A percentile compares a stretch with the other conserved stretches of the same genome.
Conservation (phyloP, 2,888 invertebrate genomes). For the Cyclophora punctaria region DNA sequence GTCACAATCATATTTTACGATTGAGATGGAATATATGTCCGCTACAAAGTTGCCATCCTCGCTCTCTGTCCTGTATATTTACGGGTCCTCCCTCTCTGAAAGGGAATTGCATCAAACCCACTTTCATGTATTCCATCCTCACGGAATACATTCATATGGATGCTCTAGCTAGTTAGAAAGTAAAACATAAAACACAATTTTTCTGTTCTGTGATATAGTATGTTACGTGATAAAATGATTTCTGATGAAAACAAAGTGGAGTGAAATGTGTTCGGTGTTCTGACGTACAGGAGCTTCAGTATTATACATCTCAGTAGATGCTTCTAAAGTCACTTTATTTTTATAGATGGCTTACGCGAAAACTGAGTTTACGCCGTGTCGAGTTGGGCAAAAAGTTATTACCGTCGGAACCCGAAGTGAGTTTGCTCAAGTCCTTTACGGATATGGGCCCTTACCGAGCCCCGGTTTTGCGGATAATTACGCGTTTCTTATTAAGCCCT, state of each 20-base stretch:
- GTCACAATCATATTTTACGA: not conserved
- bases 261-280: too few relatives aligned
- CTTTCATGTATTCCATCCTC: too few relatives aligned
- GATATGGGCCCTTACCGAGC: constrained; percentile 28
- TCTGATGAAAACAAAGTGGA: too few relatives aligned
- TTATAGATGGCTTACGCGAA: constrained; percentile 25
- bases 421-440: constrained; percentile 51
- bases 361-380: constrained; percentile 25
- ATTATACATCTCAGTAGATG: constrained; percentile 21
- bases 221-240: too few relatives aligned
- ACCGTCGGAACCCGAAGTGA: constrained; percentile 36
- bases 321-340: constrained; percentile 21
- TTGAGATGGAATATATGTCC: not conserved
- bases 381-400: constrained; percentile 43
- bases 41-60: not conserved
- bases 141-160: too few relatives aligned
- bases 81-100: too few relatives aligned
- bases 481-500: constrained; percentile 54
- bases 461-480: constrained; percentile 54
- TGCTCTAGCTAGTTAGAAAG: too few relatives aligned
- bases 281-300: constrained; percentile 2
- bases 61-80: too few relatives aligned
- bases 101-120: too few relatives aligned
- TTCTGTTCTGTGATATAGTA: too few relatives aligned
- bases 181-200: too few relatives aligned